Conservation (phyloP, 2,888 invertebrate genomes). For the Ryuthela nishihirai region DNA sequence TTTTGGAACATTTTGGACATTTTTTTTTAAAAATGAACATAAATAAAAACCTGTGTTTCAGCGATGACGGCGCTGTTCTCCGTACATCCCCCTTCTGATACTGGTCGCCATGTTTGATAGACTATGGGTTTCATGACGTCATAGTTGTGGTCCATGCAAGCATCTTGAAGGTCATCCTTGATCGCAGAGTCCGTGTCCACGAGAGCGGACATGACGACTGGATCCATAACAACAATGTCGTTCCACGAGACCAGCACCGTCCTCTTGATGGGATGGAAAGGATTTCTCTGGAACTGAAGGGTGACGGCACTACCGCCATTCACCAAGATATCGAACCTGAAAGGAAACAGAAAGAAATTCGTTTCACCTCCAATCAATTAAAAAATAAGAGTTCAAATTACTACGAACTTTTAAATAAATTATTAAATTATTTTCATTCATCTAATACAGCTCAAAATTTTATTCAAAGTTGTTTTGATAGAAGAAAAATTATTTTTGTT, state of each 20-base stretch:
- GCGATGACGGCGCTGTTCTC: conserved; percentile 74
- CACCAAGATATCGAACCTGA: conserved; percentile 86
- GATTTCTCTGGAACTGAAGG: conserved; percentile 86
- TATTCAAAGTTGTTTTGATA: too few relatives aligned
- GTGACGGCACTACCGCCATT: conserved; percentile 99
- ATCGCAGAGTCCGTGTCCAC: conserved; percentile 53
- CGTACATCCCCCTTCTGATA: conserved; percentile 88
- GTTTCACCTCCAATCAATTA: too few relatives aligned
- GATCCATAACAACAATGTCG: conserved; percentile 86
- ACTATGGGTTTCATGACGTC: conserved; percentile 91
- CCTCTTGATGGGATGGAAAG: conserved; percentile 80
- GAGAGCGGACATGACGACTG: conserved; percentile 64
- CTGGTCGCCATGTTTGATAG: conserved; percentile 89
- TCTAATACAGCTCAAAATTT: too few relatives aligned
- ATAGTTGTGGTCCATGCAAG: conserved; percentile 83
- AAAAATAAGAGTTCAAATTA: background rate
- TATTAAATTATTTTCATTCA: too few relatives aligned
- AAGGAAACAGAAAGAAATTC: background rate
- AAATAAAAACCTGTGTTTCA: conserved; percentile 43
- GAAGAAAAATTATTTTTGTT: too few relatives aligned
- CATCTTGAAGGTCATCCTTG: conserved; percentile 59
- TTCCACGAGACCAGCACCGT: conserved; percentile 96
- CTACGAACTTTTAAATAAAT: too few relatives aligned
- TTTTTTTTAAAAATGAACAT: too few relatives aligned
- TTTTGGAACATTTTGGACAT: too few relatives aligned